Evolutionary conservation across 1,140 invertebrate genomes (phyloP), one percentile per base, ranked within the genome.

Genomic region (Drosophila ercepeae): DNA sequence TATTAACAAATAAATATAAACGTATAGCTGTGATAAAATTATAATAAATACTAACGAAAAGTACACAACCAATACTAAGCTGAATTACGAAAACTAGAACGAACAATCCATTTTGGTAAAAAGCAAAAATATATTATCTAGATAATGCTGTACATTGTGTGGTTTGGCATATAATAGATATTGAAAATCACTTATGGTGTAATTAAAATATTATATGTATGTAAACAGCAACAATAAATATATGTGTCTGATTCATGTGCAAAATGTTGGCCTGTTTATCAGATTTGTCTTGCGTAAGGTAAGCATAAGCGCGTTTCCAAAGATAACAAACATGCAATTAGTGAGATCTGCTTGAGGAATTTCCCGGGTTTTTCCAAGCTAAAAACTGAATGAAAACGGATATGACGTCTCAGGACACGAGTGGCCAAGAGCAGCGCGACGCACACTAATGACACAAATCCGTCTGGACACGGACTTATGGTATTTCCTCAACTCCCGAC

Each of bases 11-110:
- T 67, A 86, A 81, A 71, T 64, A 82, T 88, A 88, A 88, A 88
- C 78, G 70, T 88, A 88, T 89, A 88, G 83, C 82, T 88, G 82
- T 88, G 82, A 88, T 88, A 88, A 88, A 88, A 58, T 61, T 70
- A 81, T 78, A 72, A 88, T 76, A 74, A 75, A 39, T 14, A 84
- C 57, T 51, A 75, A 84, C 72, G 61, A 78, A 55, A 53, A 74
- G 81, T 69, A 83, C 69, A 78, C 75, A 73, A 65, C 13, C 46
- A 75, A 54, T 63, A 76, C 29, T 58, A 77, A 81, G 77, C 77
- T 76, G 73, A 86, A 81, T 67, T 68, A 59, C 42, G 39, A 64
- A 54, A 46, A 77, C 45, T 51, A 14, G 4, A 59, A 57, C n/a
- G 27, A 71, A 54, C 42, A 32, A 82, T 55, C 18, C 36, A 69